These are phyloP conservation scores for Drosophila busckii DNA, from an alignment of 1,140 invertebrate species.

Conservation along the genomic window DNA sequence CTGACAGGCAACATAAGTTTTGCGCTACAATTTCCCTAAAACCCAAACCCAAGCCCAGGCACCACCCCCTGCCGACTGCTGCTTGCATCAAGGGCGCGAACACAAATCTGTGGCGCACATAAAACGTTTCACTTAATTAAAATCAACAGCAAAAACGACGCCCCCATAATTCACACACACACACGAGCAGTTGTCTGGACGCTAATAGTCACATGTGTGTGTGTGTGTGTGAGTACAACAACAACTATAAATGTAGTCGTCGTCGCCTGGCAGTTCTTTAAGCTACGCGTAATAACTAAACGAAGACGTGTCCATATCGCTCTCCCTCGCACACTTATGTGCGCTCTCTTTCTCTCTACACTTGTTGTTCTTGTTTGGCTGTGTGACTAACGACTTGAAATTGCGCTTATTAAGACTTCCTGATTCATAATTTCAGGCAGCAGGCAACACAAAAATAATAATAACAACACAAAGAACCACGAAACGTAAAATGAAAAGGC, in stretches of 20 bases:
- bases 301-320: background rate
- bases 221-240: constrained; percentile 17
- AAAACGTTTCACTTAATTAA: constrained; percentile 70
- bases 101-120: constrained; percentile 60
- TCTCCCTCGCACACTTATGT: constrained; percentile 32
- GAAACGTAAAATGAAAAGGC: constrained; percentile 17
- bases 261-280: constrained; percentile 16
- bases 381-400: constrained; percentile 73
- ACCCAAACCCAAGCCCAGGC: too few relatives aligned
- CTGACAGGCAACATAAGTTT: constrained; percentile 5
- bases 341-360: constrained; percentile 35
- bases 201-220: constrained; percentile 6
- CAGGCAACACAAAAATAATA: constrained; percentile 26
- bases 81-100: constrained; percentile 38
- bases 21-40: background rate
- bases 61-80: background rate
- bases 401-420: constrained; percentile 78
- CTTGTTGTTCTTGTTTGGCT: constrained; percentile 25
- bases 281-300: constrained; percentile 1
- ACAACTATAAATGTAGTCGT: background rate
- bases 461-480: constrained; percentile 1
- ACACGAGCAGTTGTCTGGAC: background rate
- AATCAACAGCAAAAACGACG: constrained; percentile 54
- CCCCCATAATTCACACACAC: constrained; percentile 28
- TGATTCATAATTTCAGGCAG: constrained; percentile 69